These are phyloP conservation scores for Oceanodroma tethys DNA, from an alignment of 2,113 vertebrate genomes.

Conservation along the genomic window DNA sequence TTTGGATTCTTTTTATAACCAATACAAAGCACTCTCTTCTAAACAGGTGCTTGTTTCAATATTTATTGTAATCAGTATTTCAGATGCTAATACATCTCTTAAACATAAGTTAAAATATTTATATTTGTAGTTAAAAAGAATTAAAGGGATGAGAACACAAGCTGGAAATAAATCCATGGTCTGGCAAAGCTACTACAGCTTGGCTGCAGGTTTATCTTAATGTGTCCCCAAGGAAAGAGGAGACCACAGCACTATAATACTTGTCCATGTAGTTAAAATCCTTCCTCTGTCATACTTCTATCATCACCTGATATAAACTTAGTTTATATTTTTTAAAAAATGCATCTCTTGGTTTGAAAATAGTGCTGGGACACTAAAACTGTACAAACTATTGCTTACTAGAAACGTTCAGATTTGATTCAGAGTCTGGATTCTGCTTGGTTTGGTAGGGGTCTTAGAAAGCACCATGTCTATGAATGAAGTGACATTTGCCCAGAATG, in stretches of 20 bases:
- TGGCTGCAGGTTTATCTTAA: not conserved
- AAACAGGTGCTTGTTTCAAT: not conserved
- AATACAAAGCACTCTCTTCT: not conserved
- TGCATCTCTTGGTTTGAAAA: not conserved
- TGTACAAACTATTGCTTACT: not conserved
- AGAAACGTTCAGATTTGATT: not conserved
- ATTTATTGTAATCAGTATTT: not conserved
- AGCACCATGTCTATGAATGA: not conserved
- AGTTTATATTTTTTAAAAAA: not conserved
- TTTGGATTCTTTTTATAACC: not conserved
- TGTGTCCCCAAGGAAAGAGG: not conserved
- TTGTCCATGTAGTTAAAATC: not conserved
- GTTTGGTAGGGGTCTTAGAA: not conserved
- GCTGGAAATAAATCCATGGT: not conserved
- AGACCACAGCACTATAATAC: not conserved
- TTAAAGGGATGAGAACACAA: not conserved
- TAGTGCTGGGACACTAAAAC: not conserved
- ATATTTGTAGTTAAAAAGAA: not conserved
- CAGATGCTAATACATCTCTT: not conserved
- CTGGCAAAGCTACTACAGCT: not conserved
- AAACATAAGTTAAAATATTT: not conserved
- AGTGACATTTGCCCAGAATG: not conserved
- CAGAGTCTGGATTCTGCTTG: not conserved
- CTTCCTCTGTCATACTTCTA: not conserved
- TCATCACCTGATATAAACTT: not conserved